Percentiles rank a stretch among this genome's conserved stretches.
Conservation (phyloP, 1,140 invertebrate genomes). For the Leptinotarsa undecemlineata region DNA sequence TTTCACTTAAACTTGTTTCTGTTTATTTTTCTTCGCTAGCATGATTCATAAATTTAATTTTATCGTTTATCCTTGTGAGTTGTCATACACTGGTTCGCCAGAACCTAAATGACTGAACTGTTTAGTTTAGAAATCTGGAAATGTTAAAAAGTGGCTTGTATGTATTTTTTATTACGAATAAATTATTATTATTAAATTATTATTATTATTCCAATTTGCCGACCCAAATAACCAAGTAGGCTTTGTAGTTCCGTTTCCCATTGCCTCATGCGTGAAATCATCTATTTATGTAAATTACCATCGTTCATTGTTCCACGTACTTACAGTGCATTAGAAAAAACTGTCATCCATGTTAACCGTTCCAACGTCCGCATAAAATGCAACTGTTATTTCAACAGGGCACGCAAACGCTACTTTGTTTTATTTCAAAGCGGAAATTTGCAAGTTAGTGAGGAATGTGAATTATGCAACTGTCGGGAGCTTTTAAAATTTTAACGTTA, state of each 20-base stretch:
- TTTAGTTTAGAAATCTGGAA: too few species aligned
- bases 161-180: too few species aligned
- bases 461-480: background rate
- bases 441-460: slow-evolving; percentile 10
- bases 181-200: too few species aligned
- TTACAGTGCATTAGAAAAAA: slow-evolving; percentile 15
- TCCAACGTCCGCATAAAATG: slow-evolving; percentile 36
- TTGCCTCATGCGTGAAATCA: background rate
- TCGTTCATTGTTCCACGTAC: background rate
- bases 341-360: slow-evolving; percentile 12
- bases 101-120: too few species aligned
- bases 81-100: too few species aligned
- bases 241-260: background rate
- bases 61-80: too few species aligned
- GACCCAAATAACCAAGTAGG: background rate
- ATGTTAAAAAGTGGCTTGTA: too few species aligned
- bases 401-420: slow-evolving; percentile 41
- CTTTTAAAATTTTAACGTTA: slow-evolving; percentile 14
- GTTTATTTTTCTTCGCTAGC: too few species aligned
- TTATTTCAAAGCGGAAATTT: slow-evolving; percentile 34
- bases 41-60: too few species aligned
- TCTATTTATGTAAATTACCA: background rate
- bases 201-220: too few species aligned
- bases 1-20: too few species aligned
- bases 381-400: slow-evolving; percentile 38